Percentiles rank a stretch among this genome's conserved stretches.
Evolutionary conservation across 1,140 invertebrate genomes (phyloP).

Genomic region (Saccostrea cuccullata): DNA sequence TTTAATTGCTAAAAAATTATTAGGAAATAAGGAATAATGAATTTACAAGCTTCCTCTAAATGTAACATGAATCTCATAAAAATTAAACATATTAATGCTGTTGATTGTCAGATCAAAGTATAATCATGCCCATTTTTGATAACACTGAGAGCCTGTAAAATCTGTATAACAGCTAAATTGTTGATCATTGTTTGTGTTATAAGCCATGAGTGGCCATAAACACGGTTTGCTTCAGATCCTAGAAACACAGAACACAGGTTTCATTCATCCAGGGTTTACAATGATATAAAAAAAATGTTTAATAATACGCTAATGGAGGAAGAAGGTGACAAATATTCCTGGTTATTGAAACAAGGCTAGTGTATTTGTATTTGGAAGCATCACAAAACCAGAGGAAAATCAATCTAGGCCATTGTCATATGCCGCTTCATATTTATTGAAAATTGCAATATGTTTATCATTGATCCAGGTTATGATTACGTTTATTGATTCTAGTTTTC

Average conservation of each 20-base stretch:
- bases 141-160: neutral
- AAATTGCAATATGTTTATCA: slow-evolving; percentile 26
- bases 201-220: neutral
- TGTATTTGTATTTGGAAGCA: neutral
- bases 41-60: neutral
- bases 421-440: slow-evolving; percentile 8
- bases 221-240: neutral
- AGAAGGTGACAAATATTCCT: slow-evolving; percentile 5
- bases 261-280: slow-evolving; percentile 1
- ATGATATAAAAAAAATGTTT: slow-evolving; percentile 26
- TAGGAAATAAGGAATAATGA: too few relatives aligned
- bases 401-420: neutral
- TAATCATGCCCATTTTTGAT: neutral
- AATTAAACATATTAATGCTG: neutral
- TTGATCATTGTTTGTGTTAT: neutral
- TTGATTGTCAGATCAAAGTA: too few relatives aligned
- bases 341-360: neutral
- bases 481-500: neutral
- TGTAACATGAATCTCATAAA: neutral
- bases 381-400: neutral
- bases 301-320: neutral
- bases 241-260: neutral
- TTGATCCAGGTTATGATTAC: neutral
- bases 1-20: too few relatives aligned
- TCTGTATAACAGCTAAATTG: neutral